Conservation (phyloP, 2,797 vertebrate species). For the Sebastes nivosus region DNA sequence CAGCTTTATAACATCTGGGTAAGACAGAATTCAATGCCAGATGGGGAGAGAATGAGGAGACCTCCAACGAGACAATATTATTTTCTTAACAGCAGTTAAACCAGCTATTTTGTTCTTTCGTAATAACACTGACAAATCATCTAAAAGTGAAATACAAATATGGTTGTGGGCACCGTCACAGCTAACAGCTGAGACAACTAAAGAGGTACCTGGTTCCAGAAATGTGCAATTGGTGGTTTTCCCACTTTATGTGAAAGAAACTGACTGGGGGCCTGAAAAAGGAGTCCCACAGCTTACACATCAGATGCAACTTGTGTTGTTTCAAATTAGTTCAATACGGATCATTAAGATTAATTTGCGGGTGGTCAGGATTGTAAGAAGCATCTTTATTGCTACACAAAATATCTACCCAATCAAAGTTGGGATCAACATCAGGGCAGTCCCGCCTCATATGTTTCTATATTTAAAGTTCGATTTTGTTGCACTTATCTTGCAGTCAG, state of each 20-base stretch:
- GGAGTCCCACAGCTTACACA: not conserved
- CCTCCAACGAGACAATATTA: not conserved
- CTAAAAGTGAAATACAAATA: not conserved
- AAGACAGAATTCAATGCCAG: not conserved
- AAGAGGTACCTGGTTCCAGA: not conserved
- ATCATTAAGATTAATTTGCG: not conserved
- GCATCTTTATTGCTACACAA: not conserved
- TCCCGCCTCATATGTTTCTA: not conserved
- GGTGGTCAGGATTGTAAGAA: not conserved
- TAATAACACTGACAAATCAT: not conserved
- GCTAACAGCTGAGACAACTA: not conserved
- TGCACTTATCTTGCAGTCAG: not conserved
- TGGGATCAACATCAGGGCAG: not conserved
- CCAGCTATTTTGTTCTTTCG: not conserved
- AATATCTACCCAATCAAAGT: not conserved
- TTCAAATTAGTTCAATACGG: not conserved
- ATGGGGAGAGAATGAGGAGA: slow-evolving; percentile 1
- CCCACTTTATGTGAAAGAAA: not conserved
- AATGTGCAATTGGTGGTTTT: not conserved
- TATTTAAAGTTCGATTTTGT: slow-evolving; percentile 11
- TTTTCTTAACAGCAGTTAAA: not conserved
- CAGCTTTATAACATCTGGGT: not conserved
- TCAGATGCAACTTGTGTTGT: not conserved
- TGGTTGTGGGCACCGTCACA: not conserved
- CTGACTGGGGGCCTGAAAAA: not conserved